Conservation (phyloP, 2,888 invertebrate genomes). For the Nymphalis c-album region DNA sequence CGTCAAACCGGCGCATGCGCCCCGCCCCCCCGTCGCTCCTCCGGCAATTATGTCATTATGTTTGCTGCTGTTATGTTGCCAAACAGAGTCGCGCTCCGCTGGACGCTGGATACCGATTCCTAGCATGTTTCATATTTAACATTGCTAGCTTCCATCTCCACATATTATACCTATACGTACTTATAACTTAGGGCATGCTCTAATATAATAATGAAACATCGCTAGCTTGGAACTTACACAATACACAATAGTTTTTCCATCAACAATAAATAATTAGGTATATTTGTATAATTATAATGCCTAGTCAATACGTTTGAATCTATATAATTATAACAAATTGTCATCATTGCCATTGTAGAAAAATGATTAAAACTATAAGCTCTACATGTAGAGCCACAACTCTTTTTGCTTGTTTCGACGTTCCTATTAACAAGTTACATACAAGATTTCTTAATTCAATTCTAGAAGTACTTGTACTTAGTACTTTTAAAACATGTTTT, state of each 20-base stretch:
- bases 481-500: too few species aligned
- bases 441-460: too few species aligned
- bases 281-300: too few species aligned
- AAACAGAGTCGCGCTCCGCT: constrained; percentile 69
- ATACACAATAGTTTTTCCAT: too few species aligned
- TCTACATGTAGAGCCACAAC: neutral
- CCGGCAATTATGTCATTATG: constrained; percentile 81
- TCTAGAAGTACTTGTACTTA: too few species aligned
- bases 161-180: too few species aligned
- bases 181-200: neutral
- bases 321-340: too few species aligned
- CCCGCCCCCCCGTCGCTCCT: constrained; percentile 59
- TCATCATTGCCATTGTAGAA: too few species aligned
- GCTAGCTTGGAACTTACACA: neutral
- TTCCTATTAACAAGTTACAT: neutral
- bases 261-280: too few species aligned
- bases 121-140: constrained; percentile 35
- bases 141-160: neutral
- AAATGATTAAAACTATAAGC: too few species aligned
- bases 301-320: too few species aligned
- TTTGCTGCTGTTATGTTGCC: constrained; percentile 68
- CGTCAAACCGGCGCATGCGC: constrained; percentile 80
- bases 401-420: neutral
- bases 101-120: constrained; percentile 51
- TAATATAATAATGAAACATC: neutral